Evolutionary conservation across 1,140 invertebrate species (phyloP), one percentile per base, ranked within the genome.

Genomic region (Sminthurides bifidus): DNA sequence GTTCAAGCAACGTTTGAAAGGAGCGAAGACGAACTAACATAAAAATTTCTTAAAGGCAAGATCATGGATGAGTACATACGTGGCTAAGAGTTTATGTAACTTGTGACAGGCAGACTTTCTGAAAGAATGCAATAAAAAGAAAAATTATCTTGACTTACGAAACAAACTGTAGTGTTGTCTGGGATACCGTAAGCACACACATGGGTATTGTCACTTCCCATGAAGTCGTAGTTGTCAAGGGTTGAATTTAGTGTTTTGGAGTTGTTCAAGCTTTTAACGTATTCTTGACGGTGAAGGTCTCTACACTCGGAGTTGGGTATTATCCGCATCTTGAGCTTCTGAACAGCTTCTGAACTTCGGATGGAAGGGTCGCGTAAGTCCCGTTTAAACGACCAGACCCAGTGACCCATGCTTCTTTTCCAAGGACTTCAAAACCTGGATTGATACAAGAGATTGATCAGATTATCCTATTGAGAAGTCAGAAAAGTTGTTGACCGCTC

Each of bases 131-230:
- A n/a, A n/a, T n/a, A n/a, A n/a, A 53, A 27, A 33, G 4, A 40
- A 17, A 51, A 12, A 21, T 23, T 35, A 26, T 24, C 15, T 10
- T 15, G 26, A 37, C 56, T 62, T 46, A 63, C 61, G 46, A 56
- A 59, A 26, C 61, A 63, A 38, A 63, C 61, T 3, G 58, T 58
- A 0, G 61, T 51, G n/a, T 19, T 54, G 30, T 52, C 45, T 2
- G 61, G 40, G 10, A 60, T 49, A n/a, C n/a, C n/a, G n/a, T n/a
- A n/a, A 14, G 57, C 61, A 58, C 61, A 63, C 31, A 63, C 21
- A n/a, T 63, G 61, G 3, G 41, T 52, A 8, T 51, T 49, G 26
- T 48, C 40, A 29, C 30, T 37, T 43, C 58, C 54, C 37, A 63
- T 35, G 3, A 31, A 26, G 24, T 49, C 50, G 12, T 38, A 35